Evolutionary conservation across 2,888 invertebrate genomes (phyloP), one percentile per base, ranked within the genome.

Genomic region (Fissipunctia ypsillon): DNA sequence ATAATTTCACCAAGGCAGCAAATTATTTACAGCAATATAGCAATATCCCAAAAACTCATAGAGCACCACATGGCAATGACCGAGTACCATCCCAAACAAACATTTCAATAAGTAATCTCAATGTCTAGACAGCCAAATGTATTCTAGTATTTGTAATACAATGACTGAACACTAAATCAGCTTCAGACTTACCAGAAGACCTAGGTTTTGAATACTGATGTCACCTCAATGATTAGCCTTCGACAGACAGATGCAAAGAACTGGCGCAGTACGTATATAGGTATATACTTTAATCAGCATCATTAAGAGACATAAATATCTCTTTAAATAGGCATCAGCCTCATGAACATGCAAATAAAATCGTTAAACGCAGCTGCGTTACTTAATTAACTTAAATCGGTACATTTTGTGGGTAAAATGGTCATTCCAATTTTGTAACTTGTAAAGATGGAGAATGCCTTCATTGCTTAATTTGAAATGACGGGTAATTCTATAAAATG

Each of bases 71-170:
- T 83, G 74, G 77, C 72, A 73, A 83, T 71, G 48, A 77, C 73
- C 74, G 63, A 70, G 54, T 71, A 80, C 76, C 54, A 54, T 38
- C 43, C 4, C 48, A 54, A 57, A 48, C 73, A 75, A 83, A 84
- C 73, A 87, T 85, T 83, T 80, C 80, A 78, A 88, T 83, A 54
- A 60, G 41, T 75, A 89, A 91, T 91, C 87, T 89, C 85, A 87
- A 90, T 90, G 95, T 95, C 95, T 95, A 95, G 95, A 95, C 95
- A 82, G 80, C 64, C 78, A 93, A 90, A 95, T 95, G 86, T 94
- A 95, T 95, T 95, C 95, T 88, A 93, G 93, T 91, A 91, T 93
- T 95, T 95, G 92, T 91, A 90, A 95, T 95, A 94, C 95, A 95
- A 93, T 94, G 91, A 95, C 95, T 94, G 92, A 88, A 80, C 88